Conservation (phyloP, 1,140 invertebrate species). For the Triops cancriformis region DNA sequence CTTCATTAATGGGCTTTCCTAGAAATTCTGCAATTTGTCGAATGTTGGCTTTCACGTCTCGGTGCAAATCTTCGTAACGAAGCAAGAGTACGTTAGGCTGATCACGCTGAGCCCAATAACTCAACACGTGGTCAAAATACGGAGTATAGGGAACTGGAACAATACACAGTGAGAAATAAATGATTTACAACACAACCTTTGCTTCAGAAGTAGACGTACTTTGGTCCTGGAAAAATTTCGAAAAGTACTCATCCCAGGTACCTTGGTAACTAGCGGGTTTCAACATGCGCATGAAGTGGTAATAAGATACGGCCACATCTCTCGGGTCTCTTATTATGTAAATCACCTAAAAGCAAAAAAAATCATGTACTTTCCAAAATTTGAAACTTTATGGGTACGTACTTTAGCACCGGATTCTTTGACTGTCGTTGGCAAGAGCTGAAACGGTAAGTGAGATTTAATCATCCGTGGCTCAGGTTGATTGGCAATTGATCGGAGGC, state of each 20-base stretch:
- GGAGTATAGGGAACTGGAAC: constrained; percentile 33
- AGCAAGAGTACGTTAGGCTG: constrained; percentile 43
- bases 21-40: constrained; percentile 42
- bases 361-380: too few species aligned
- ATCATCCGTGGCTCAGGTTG: constrained; percentile 39
- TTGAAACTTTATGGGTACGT: too few species aligned
- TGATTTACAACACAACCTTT: not conserved
- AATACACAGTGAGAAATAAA: not conserved
- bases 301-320: constrained; percentile 45
- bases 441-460: constrained; percentile 44
- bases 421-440: constrained; percentile 39
- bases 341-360: too few species aligned
- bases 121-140: constrained; percentile 46
- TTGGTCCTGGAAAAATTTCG: constrained; percentile 41
- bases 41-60: constrained; percentile 40
- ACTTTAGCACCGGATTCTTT: constrained; percentile 38
- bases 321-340: constrained; percentile 47
- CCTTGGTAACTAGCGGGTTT: constrained; percentile 38
- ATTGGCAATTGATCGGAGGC: constrained; percentile 34
- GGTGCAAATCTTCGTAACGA: constrained; percentile 46
- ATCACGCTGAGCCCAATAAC: constrained; percentile 40
- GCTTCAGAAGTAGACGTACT: constrained; percentile 35
- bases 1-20: constrained; percentile 37
- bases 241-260: constrained; percentile 40
- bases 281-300: constrained; percentile 42